A percentile compares a stretch with the other conserved stretches of the same genome.
These are phyloP conservation scores for Nemopilema nomurai DNA, from an alignment of 30 jellyfish, hydroid and myxozoan genomes.

Conservation along the genomic window DNA sequence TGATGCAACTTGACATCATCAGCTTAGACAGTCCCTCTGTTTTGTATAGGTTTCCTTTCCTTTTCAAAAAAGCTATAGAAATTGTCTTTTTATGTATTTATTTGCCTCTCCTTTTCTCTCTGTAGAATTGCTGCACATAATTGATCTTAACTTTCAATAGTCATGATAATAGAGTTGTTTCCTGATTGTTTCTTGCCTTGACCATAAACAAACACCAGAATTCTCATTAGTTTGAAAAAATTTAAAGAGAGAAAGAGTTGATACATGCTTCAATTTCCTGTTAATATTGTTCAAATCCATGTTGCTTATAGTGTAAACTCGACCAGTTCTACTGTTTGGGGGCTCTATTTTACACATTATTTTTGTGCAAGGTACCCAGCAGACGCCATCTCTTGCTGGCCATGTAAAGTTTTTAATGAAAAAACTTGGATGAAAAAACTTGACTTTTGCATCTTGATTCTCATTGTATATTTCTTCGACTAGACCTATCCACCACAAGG, in stretches of 20 bases:
- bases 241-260: neutral
- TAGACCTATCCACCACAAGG: too few species aligned
- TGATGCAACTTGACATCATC: neutral
- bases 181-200: neutral
- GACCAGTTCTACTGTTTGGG: too few species aligned
- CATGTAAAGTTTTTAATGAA: too few species aligned
- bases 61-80: neutral
- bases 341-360: too few species aligned
- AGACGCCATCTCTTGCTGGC: too few species aligned
- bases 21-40: neutral
- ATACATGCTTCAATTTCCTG: conserved; percentile 20
- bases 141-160: neutral
- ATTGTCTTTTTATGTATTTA: neutral
- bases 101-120: neutral
- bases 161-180: neutral
- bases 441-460: too few species aligned
- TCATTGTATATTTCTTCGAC: too few species aligned
- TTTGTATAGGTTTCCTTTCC: neutral
- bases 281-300: too few species aligned
- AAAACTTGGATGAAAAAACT: too few species aligned
- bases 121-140: neutral
- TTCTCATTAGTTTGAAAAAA: neutral
- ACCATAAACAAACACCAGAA: neutral
- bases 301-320: too few species aligned
- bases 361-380: too few species aligned